Evolutionary conservation across 2,888 invertebrate genomes (phyloP).

Genomic region (Oligia fasciuncula): DNA sequence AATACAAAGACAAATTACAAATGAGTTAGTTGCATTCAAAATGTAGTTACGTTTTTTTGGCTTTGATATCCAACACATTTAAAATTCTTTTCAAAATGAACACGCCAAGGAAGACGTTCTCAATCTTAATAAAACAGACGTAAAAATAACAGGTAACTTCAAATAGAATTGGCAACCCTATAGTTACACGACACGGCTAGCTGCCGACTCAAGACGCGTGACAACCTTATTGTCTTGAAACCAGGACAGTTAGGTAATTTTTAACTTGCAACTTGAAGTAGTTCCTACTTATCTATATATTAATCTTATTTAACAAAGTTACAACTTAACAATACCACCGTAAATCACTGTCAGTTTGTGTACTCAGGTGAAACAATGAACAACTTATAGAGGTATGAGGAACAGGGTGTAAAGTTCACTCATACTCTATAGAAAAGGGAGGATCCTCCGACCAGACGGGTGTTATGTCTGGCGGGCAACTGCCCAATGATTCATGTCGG

Average conservation of each 20-base stretch:
- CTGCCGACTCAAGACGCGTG: constrained; percentile 26
- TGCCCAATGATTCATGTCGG: no score
- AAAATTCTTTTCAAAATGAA: neutral
- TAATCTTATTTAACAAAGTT: constrained; percentile 32
- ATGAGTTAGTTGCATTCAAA: constrained; percentile 6
- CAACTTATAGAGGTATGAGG: no score
- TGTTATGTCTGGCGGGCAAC: no score
- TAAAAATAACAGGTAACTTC: constrained; percentile 1
- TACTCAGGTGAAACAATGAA: constrained; percentile 25
- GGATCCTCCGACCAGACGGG: no score
- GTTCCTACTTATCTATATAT: no score
- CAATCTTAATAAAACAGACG: neutral
- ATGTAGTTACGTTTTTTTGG: neutral
- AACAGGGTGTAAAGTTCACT: no score
- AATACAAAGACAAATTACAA: constrained; percentile 4
- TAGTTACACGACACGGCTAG: constrained; percentile 39
- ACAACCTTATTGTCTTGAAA: constrained; percentile 49
- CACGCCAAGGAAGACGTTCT: neutral
- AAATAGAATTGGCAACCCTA: constrained; percentile 59
- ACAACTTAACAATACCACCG: constrained; percentile 29
- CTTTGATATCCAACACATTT: neutral
- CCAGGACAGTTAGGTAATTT: constrained; percentile 46
- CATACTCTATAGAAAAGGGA: no score
- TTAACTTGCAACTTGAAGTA: constrained; percentile 20
- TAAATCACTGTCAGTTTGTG: constrained; percentile 25